A percentile compares a stretch with the other conserved stretches of the same genome.
These are phyloP conservation scores for Ctenoplectra terminalis DNA, from an alignment of 1,140 invertebrate genomes.

Conservation along the genomic window DNA sequence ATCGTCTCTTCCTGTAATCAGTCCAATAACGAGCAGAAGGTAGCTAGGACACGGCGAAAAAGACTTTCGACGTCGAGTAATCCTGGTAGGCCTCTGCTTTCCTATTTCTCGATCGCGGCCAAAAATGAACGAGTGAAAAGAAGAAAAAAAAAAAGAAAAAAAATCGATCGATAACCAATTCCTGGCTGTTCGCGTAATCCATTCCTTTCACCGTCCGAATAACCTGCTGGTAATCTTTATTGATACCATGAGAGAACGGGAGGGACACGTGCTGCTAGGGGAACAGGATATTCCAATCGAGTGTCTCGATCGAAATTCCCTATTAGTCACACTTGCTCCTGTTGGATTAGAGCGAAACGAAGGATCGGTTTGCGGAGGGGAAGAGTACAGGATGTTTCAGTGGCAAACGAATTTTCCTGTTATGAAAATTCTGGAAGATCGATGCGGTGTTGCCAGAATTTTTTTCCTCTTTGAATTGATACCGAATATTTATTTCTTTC, in stretches of 20 bases:
- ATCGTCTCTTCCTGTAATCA: background rate
- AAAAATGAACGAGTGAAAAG: slow-evolving; percentile 27
- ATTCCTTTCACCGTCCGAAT: background rate
- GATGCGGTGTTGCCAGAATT: no score
- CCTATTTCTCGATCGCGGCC: background rate
- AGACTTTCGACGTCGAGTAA: background rate
- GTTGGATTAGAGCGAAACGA: background rate
- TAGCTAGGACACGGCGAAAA: background rate
- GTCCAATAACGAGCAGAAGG: background rate
- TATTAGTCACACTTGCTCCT: slow-evolving; percentile 10
- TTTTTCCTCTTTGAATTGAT: no score
- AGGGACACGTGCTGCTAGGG: background rate
- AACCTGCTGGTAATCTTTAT: slow-evolving; percentile 18
- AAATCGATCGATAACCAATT: slow-evolving; percentile 59
- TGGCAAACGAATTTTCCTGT: background rate
- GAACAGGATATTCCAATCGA: background rate
- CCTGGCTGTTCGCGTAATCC: slow-evolving; percentile 23
- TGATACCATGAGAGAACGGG: background rate
- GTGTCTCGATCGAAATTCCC: slow-evolving; percentile 1
- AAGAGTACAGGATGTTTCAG: background rate
- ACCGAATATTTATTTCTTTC: no score
- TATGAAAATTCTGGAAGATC: no score
- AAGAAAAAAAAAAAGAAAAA: background rate
- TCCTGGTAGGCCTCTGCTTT: background rate
- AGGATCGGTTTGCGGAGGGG: background rate